phyloP scores from a whole-genome alignment of 2,888 invertebrate species.

The Conomelus anceps region DNA sequence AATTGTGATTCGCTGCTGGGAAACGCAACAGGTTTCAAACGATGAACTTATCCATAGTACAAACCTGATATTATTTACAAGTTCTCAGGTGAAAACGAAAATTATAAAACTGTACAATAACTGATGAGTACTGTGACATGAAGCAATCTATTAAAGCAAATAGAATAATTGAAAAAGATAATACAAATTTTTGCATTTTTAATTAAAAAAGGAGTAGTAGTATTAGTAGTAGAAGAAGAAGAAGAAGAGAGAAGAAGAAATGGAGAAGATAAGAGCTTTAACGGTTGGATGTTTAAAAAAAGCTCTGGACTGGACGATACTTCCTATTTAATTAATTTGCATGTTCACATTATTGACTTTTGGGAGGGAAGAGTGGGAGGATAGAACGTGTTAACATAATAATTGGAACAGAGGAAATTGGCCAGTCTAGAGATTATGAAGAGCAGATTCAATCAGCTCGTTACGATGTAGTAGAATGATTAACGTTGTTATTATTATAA shows the following conservation, averaged over 20 bases:
- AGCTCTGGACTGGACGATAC: neutral
- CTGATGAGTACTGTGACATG: neutral
- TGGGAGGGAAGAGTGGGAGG: neutral
- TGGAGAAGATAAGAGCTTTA: neutral
- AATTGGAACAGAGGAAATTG: neutral
- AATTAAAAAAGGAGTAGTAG: neutral
- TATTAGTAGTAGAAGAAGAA: neutral
- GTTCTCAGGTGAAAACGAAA: neutral
- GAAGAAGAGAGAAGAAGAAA: neutral
- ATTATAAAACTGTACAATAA: neutral
- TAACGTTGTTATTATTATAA: neutral
- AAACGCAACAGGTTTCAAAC: neutral
- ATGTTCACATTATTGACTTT: neutral
- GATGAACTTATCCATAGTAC: neutral
- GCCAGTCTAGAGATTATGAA: neutral
- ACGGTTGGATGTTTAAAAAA: neutral
- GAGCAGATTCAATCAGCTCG: neutral
- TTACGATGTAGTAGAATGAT: neutral
- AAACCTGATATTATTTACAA: neutral
- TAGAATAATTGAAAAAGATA: neutral
- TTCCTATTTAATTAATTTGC: neutral
- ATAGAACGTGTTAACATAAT: neutral
- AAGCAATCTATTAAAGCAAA: neutral
- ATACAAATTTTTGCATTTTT: neutral
- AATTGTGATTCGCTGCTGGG: neutral